A percentile compares a stretch with the other conserved stretches of the same genome.
phyloP scores from a whole-genome alignment of 2,113 vertebrate species.

The Procapra przewalskii region DNA sequence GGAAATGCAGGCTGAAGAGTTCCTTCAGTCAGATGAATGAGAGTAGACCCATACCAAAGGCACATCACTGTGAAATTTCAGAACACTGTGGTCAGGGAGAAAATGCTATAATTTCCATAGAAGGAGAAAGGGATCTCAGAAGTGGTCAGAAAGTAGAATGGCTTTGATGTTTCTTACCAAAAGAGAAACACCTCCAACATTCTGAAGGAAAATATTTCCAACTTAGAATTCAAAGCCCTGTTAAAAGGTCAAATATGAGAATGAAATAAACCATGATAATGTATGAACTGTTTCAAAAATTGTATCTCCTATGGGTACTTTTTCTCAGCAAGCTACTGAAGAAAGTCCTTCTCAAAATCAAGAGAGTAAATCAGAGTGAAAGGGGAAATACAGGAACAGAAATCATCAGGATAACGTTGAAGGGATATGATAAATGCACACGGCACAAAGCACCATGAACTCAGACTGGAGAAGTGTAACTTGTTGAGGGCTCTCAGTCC shows the following conservation, averaged over 20 bases:
- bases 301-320: neutral
- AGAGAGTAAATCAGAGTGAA: neutral
- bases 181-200: neutral
- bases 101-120: neutral
- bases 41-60: neutral
- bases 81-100: neutral
- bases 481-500: neutral
- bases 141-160: neutral
- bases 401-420: neutral
- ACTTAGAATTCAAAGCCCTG: neutral
- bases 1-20: neutral
- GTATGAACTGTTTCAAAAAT: neutral
- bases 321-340: neutral
- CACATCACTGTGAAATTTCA: neutral
- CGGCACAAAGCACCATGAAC: no score
- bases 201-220: neutral
- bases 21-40: neutral
- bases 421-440: neutral
- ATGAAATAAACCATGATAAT: neutral
- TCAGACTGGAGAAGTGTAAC: neutral
- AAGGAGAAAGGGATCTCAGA: neutral
- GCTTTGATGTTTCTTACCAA: neutral
- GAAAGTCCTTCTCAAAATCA: neutral
- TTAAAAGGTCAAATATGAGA: slow-evolving; percentile 7
- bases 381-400: neutral